phyloP scores from a whole-genome alignment of 2,797 vertebrate genomes.

The Sphenopsis melanotis region DNA sequence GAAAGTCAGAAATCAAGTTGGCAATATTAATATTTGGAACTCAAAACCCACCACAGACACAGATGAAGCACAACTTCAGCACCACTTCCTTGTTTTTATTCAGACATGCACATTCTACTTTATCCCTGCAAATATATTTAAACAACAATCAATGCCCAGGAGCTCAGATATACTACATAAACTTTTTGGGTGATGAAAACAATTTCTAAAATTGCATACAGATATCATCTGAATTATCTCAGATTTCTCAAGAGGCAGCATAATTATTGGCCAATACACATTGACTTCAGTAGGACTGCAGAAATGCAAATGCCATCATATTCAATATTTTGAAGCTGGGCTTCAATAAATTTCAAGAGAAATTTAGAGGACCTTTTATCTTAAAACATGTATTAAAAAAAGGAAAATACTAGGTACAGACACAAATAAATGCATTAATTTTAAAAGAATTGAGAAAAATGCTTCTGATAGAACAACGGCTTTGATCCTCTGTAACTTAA shows the following conservation, averaged over 20 bases:
- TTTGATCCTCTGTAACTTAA: background rate
- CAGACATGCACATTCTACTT: background rate
- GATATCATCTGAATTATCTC: background rate
- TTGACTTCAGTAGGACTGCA: background rate
- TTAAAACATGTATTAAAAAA: background rate
- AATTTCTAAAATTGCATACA: background rate
- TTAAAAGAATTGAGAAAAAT: background rate
- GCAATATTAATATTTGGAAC: background rate
- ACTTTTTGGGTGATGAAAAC: background rate
- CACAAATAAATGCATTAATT: background rate
- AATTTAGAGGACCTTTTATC: background rate
- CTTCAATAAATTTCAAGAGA: background rate
- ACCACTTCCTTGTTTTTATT: background rate
- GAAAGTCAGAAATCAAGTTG: conserved; percentile 50
- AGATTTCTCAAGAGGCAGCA: background rate
- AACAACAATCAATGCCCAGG: background rate
- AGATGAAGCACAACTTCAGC: background rate
- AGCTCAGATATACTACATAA: background rate
- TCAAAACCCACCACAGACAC: background rate
- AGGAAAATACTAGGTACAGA: background rate
- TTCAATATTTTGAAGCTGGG: background rate
- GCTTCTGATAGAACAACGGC: background rate
- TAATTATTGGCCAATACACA: background rate
- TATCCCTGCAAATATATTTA: background rate
- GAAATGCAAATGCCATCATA: background rate